Base-by-base conservation (phyloP, 2,797 vertebrate species). In the Argentina silus region DNA sequence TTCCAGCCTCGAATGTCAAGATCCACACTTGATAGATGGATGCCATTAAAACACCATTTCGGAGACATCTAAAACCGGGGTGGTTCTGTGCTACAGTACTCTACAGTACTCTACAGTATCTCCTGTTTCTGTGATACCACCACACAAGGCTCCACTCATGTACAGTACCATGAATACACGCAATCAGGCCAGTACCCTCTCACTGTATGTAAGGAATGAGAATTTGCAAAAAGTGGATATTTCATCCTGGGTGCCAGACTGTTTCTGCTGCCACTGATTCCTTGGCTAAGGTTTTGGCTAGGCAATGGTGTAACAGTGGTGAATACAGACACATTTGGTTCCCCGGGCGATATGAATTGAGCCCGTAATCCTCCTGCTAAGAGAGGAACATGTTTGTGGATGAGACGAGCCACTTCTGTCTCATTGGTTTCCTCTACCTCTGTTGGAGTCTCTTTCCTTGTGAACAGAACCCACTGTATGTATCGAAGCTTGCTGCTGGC, bases 381-480 rank as follows among this genome's bases (percentile, higher is more conserved):
- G 1, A 70, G 27, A 65, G 9, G n/a, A 53, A 55, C 47, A 17
- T 69, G 75, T 21, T 63, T 59, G 21, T 66, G 21, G 45, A 65
- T 19, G 56, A 72, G 60, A 77, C 75, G 11, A 73, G 61, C 69
- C 42, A 14, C 14, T 67, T 59, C 21, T 66, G 14, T 47, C 71
- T 75, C 14, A 71, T 76, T 72, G 66, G 14, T 75, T 79, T 74
- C 14, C 7, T 66, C 62, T 72, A 62, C 70, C 62, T 23, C 67
- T 69, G 56, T 79, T 82, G 70, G 10, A 69, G 48, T 83, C 47
- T 67, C 66, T 51, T 36, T 67, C 48, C 48, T n/a, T 63, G 66
- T 69, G 42, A 83, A 77, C 61, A 79, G 82, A 19, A 51, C 65
- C 36, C 19, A 12, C 17, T 3, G 44, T 42, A 14, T 14, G 36